Percentiles rank a stretch among this genome's conserved stretches.
Evolutionary conservation across 2,113 vertebrate species (phyloP).

Genomic region (Psettodes erumei): DNA sequence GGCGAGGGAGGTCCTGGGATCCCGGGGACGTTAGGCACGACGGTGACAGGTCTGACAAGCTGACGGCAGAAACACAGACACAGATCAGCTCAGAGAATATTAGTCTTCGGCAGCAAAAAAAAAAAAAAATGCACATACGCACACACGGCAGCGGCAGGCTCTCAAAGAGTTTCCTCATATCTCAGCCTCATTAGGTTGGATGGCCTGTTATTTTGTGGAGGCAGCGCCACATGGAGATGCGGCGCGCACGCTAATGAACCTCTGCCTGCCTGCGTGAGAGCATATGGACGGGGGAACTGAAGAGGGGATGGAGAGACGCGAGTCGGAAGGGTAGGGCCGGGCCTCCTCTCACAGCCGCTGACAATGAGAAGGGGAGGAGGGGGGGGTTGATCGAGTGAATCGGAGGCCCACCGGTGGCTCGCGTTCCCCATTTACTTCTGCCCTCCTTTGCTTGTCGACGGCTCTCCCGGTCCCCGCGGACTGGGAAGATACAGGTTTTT

Average conservation of each 20-base stretch:
- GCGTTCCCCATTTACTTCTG: conserved; percentile 61
- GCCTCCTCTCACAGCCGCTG: conserved; percentile 58
- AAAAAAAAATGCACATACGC: conserved; percentile 46
- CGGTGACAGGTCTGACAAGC: conserved; percentile 99
- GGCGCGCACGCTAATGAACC: conserved; percentile 79
- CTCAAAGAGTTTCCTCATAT: conserved; percentile 75
- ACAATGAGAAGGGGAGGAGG: conserved; percentile 52
- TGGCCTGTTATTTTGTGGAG: conserved; percentile 82
- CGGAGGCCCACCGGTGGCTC: conserved; percentile 52
- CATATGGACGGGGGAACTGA: conserved; percentile 76
- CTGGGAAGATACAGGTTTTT: conserved; percentile 61
- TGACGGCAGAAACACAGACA: conserved; percentile 82
- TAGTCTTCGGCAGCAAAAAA: conserved; percentile 66
- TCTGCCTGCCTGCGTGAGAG: conserved; percentile 77
- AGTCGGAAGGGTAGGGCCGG: conserved; percentile 67
- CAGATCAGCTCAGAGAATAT: conserved; percentile 76
- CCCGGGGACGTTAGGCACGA: conserved; percentile 98
- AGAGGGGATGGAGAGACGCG: conserved; percentile 69
- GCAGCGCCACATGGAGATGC: conserved; percentile 81
- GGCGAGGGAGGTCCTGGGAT: conserved; percentile 98
- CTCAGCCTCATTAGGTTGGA: conserved; percentile 85
- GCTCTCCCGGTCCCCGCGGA: conserved; percentile 66
- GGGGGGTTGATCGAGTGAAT: conserved; percentile 50
- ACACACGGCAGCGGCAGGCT: conserved; percentile 51
- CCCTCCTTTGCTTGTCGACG: conserved; percentile 61